Conservation (phyloP, 2,888 invertebrate species). For the Celastrina argiolus region DNA sequence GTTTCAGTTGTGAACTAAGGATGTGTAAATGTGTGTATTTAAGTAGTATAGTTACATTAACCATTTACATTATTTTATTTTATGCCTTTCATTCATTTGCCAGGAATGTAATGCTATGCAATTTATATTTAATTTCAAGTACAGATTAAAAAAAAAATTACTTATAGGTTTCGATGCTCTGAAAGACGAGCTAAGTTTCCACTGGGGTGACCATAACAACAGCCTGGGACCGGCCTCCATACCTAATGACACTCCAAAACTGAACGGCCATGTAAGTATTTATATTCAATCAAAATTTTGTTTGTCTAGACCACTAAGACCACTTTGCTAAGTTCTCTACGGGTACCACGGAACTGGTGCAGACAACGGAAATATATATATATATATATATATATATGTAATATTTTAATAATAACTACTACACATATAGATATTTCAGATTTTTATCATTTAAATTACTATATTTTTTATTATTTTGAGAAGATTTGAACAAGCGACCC, state of each 20-base stretch:
- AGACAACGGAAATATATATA: too few species aligned
- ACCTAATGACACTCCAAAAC: conserved; percentile 46
- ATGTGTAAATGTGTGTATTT: neutral
- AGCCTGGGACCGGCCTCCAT: conserved; percentile 75
- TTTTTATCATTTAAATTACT: too few species aligned
- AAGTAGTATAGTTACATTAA: conserved; percentile 6
- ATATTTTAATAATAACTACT: too few species aligned
- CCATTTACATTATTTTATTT: conserved; percentile 12
- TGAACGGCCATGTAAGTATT: conserved; percentile 62
- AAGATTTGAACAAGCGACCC: too few species aligned
- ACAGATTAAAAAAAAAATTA: too few species aligned
- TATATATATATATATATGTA: too few species aligned
- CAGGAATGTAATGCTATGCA: neutral
- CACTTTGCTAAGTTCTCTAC: too few species aligned
- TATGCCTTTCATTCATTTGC: conserved; percentile 17
- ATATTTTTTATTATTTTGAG: too few species aligned
- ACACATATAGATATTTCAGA: too few species aligned
- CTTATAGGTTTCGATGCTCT: conserved; percentile 82
- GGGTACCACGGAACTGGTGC: too few species aligned
- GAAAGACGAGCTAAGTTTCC: conserved; percentile 85
- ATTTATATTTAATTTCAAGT: neutral
- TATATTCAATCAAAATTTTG: too few species aligned
- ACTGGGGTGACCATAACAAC: conserved; percentile 84
- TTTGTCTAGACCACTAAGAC: too few species aligned
- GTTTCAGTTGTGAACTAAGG: neutral